phyloP scores from a whole-genome alignment of 2,797 vertebrate species.

The Scleropages formosus region DNA sequence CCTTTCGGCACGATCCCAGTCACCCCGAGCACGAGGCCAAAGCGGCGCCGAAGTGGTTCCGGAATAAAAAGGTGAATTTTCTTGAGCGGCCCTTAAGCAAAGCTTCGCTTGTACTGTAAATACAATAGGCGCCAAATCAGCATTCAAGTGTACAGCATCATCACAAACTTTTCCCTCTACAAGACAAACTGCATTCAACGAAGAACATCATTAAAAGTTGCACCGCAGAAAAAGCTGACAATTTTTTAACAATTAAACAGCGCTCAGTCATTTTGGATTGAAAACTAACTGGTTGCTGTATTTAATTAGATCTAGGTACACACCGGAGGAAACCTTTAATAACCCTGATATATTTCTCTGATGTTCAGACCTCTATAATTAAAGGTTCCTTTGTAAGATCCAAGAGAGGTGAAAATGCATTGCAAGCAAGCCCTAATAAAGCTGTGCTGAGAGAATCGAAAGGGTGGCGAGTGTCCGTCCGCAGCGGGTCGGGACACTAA shows the following conservation, averaged over 20 bases:
- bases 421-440: slow-evolving; percentile 5
- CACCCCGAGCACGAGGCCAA: too few relatives aligned
- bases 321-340: slow-evolving; percentile 9
- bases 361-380: slow-evolving; percentile 1
- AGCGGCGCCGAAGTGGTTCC: too few relatives aligned
- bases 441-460: slow-evolving; percentile 7
- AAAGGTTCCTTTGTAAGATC: not conserved
- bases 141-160: too few relatives aligned
- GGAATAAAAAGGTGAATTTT: too few relatives aligned
- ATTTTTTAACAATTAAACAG: slow-evolving; percentile 10
- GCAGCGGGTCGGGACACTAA: not conserved
- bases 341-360: not conserved
- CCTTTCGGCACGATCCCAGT: too few relatives aligned
- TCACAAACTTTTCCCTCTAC: too few relatives aligned
- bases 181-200: not conserved
- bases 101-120: too few relatives aligned
- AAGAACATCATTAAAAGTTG: not conserved
- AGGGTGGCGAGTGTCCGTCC: not conserved
- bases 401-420: not conserved
- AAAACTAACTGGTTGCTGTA: slow-evolving; percentile 11
- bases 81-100: too few relatives aligned
- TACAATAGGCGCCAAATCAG: too few relatives aligned
- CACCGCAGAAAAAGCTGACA: not conserved
- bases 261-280: slow-evolving; percentile 18
- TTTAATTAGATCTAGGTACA: slow-evolving; percentile 13